Evolutionary conservation across 2,797 vertebrate species (phyloP).

Genomic region (Mormyrops attenuatus): DNA sequence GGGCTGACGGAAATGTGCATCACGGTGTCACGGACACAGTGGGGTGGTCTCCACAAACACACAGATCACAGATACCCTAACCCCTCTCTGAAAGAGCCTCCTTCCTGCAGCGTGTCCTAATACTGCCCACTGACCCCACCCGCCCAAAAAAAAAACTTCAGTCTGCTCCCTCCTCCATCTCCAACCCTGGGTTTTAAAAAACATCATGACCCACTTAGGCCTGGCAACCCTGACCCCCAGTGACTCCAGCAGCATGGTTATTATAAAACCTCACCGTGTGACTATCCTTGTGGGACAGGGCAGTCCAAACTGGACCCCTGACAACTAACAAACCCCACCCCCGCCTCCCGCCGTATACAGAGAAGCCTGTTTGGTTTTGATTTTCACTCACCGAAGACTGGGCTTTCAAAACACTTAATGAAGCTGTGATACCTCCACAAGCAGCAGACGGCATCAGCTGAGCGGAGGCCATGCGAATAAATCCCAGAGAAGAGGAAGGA

Average conservation of each 20-base stretch:
- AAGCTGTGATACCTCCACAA: slow-evolving; percentile 35
- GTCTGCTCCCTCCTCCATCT: not conserved
- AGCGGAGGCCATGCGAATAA: slow-evolving; percentile 48
- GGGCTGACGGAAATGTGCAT: not conserved
- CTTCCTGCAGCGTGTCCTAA: not conserved
- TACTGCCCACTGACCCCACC: not conserved
- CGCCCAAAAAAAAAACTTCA: not conserved
- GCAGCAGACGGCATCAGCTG: slow-evolving; percentile 45
- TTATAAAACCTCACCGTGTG: slow-evolving; percentile 54
- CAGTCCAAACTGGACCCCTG: not conserved
- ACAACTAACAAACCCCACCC: not conserved
- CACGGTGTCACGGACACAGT: not conserved
- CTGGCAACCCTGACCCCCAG: slow-evolving; percentile 37
- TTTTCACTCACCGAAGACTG: slow-evolving; percentile 29
- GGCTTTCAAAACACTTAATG: slow-evolving; percentile 31
- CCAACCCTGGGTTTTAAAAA: slow-evolving; percentile 40
- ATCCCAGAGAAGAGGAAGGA: slow-evolving; percentile 62
- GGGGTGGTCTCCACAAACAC: not conserved
- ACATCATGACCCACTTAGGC: slow-evolving; percentile 54
- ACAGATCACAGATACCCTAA: not conserved
- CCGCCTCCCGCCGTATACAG: slow-evolving; percentile 18
- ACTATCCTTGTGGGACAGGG: slow-evolving; percentile 55
- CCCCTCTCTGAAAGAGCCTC: not conserved
- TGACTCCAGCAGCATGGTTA: slow-evolving; percentile 40
- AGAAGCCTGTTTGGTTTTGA: slow-evolving; percentile 28